phyloP scores from a whole-genome alignment of 2,888 invertebrate genomes.

The Leptinotarsa juncta region DNA sequence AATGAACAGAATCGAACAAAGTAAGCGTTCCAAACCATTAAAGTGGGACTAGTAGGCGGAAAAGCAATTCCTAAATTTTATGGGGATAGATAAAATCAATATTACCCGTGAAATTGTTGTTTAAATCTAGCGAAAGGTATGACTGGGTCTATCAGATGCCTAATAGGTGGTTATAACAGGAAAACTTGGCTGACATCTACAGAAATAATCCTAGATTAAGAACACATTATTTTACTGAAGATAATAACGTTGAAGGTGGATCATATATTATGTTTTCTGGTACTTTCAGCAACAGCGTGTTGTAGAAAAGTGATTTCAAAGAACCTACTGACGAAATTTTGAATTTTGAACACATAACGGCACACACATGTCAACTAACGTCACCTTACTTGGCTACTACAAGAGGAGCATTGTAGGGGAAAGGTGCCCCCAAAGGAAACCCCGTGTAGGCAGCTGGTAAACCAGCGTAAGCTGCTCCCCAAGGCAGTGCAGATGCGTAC shows the following conservation, averaged over 20 bases:
- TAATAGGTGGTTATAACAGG: background rate
- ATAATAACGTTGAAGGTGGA: too few relatives aligned
- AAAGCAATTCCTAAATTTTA: conserved; percentile 17
- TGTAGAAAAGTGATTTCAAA: background rate
- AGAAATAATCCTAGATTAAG: background rate
- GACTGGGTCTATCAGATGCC: background rate
- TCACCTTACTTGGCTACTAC: background rate
- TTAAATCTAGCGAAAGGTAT: conserved; percentile 11
- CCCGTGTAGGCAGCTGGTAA: conserved; percentile 28
- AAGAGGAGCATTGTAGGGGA: conserved; percentile 21
- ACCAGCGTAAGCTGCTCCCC: background rate
- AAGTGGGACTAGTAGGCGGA: conserved; percentile 9
- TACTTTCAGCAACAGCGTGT: background rate
- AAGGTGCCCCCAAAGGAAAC: conserved; percentile 28
- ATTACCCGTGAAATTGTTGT: conserved; percentile 3
- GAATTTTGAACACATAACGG: background rate
- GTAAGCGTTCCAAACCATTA: conserved; percentile 15
- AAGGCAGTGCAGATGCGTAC: background rate
- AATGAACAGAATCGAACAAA: conserved; percentile 11
- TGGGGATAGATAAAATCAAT: conserved; percentile 6
- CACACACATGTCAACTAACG: background rate
- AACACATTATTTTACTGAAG: too few relatives aligned
- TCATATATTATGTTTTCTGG: too few relatives aligned
- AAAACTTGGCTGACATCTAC: background rate
- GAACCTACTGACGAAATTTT: background rate